Base-by-base conservation (phyloP, 2,113 vertebrate species). In the Amia ocellicauda region DNA sequence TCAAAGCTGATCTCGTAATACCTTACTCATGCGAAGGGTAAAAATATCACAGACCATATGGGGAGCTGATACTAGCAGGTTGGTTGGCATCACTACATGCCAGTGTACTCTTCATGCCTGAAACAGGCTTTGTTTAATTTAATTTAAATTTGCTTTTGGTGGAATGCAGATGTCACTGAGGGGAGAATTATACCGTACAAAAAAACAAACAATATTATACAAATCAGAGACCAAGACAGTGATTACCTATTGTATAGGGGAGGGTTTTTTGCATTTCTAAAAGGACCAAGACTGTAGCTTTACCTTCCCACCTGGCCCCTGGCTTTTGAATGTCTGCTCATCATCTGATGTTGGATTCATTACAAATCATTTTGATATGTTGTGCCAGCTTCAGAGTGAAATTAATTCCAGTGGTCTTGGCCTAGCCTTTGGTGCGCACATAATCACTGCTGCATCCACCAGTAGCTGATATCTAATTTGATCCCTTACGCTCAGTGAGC, bases 1-100 rank as follows among this genome's bases (percentile, higher is more conserved):
- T 65, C 60, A 40, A 66, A 55, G 62, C 64, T 72, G 63, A 71
- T 77, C 65, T 52, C 62, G 69, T 72, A 69, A 74, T 73, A 70
- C 67, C 43, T 45, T 29, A 17, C 58, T 72, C 72, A 73, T 55
- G 72, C 75, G 68, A 73, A 13, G 43, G 69, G 67, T 68, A 64
- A 69, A 74, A 78, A 73, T 70, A 77, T 61, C 67, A 65, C 60
- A 26, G 52, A 68, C 74, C 79, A 85, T 78, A 79, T 84, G 72
- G 81, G 69, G 67, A 64, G 70, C 75, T 73, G 64, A 70, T 66
- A 69, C 73, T 72, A 79, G 77, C 82, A 85, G 83, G 85, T 83
- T 54, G 82, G 78, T 62, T 62, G 27, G 67, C 62, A 78, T 59
- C 31, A 7, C 28, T 63, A 65, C 43, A 62, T 24, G 68, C 58